A percentile compares a stretch with the other conserved stretches of the same genome.
These are phyloP conservation scores for Cygnus buccinator DNA, from an alignment of 2,113 vertebrate species.

Conservation along the genomic window DNA sequence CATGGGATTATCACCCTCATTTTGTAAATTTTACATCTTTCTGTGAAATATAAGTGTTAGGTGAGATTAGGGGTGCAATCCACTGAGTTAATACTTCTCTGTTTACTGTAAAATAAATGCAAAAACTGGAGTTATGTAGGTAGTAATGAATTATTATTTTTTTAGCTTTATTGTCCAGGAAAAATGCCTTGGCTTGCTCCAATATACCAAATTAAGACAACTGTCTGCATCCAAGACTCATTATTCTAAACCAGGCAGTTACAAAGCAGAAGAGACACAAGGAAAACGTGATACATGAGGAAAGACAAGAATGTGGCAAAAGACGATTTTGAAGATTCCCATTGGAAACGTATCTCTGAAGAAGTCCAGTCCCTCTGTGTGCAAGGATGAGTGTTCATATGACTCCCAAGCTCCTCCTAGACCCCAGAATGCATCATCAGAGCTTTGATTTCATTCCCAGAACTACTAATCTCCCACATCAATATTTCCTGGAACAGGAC, in stretches of 20 bases:
- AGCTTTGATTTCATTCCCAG: slow-evolving; percentile 74
- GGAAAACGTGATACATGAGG: not conserved
- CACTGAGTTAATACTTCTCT: not conserved
- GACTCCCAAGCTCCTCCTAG: not conserved
- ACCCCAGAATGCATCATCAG: slow-evolving; percentile 7
- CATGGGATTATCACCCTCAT: not conserved
- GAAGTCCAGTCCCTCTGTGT: accelerated
- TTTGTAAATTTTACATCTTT: not conserved
- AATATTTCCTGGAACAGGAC: slow-evolving; percentile 77
- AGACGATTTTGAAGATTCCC: not conserved
- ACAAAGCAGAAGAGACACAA: not conserved
- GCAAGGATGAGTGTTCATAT: not conserved
- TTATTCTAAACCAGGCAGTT: not conserved
- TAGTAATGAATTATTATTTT: not conserved
- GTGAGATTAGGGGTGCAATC: not conserved
- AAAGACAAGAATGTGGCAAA: not conserved
- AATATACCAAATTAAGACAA: not conserved
- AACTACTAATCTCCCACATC: slow-evolving; percentile 64
- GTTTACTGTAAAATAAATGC: not conserved
- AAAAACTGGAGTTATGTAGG: not conserved
- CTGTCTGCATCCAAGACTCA: not conserved
- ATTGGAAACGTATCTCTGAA: not conserved
- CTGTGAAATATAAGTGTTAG: not conserved
- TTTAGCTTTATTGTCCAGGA: not conserved
- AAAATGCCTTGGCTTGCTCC: not conserved